Evolutionary conservation across 2,113 vertebrate genomes (phyloP).

Genomic region (Corythornis vintsioides): DNA sequence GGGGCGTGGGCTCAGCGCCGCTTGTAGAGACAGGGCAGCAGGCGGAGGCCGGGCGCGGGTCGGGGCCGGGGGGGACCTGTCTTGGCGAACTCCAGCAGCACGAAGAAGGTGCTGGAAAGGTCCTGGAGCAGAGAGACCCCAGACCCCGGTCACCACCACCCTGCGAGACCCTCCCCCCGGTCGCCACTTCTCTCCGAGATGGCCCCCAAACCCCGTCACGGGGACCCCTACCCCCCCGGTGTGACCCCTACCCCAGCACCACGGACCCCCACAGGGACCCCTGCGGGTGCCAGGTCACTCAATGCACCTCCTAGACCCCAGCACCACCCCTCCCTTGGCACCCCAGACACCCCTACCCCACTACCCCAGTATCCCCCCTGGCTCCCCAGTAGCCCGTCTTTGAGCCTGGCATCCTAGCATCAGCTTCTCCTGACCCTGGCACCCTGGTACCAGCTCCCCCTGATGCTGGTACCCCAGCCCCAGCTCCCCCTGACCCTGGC

Average conservation of each 20-base stretch:
- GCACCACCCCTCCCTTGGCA: no score
- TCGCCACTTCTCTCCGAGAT: not conserved
- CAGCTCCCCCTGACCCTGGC: not conserved
- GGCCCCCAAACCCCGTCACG: not conserved
- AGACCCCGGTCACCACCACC: not conserved
- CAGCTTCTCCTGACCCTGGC: not conserved
- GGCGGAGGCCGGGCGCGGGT: conserved; percentile 26
- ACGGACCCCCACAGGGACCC: no score
- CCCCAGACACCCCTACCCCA: not conserved
- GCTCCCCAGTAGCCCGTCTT: no score
- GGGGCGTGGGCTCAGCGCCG: conserved; percentile 77
- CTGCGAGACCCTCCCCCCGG: not conserved
- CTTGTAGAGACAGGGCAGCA: not conserved
- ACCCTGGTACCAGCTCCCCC: not conserved
- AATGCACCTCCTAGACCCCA: not conserved
- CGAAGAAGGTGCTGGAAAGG: conserved; percentile 85
- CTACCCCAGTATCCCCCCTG: no score
- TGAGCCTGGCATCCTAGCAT: accelerated
- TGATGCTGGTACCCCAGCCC: not conserved
- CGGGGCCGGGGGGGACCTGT: conserved; percentile 41
- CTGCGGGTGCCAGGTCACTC: no score
- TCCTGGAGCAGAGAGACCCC: conserved; percentile 70
- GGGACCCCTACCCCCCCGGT: no score
- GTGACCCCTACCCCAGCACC: not conserved
- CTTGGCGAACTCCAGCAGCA: conserved; percentile 88